Evolutionary conservation across 2,113 vertebrate species (phyloP).

Genomic region (Hypomesus transpacificus): DNA sequence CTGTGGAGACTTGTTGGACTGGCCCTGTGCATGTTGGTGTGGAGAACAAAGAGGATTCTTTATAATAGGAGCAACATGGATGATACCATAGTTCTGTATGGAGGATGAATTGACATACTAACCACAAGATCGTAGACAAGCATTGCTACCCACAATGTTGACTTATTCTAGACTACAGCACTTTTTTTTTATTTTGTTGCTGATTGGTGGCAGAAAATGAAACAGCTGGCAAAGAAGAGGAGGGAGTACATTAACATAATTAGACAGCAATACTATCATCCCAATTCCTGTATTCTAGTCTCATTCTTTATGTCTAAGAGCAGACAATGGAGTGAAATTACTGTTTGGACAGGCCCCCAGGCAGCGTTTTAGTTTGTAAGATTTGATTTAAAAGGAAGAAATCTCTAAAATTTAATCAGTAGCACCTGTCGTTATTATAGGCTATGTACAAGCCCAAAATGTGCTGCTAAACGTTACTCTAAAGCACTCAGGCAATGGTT

Average conservation of each 20-base stretch:
- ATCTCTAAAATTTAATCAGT: not conserved
- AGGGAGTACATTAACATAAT: constrained; percentile 33
- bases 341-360: constrained; percentile 1
- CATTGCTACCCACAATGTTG: not conserved
- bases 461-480: not conserved
- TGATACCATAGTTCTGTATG: too few relatives aligned
- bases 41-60: constrained; percentile 34
- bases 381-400: constrained; percentile 19
- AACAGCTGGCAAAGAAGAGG: constrained; percentile 21
- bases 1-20: constrained; percentile 51
- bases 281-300: constrained; percentile 15
- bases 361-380: constrained; percentile 16
- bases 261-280: constrained; percentile 21
- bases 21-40: constrained; percentile 38
- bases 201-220: constrained; percentile 23
- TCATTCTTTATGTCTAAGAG: constrained; percentile 14
- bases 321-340: constrained; percentile 14
- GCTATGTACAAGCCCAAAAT: not conserved
- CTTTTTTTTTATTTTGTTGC: constrained; percentile 20
- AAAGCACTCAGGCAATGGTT: constrained; percentile 5
- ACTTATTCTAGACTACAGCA: not conserved
- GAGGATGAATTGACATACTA: not conserved
- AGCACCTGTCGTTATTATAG: constrained; percentile 27
- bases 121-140: not conserved
- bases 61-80: constrained; percentile 33